Base-by-base conservation (phyloP, 2,888 invertebrate genomes). In the Ochlodes sylvanus region DNA sequence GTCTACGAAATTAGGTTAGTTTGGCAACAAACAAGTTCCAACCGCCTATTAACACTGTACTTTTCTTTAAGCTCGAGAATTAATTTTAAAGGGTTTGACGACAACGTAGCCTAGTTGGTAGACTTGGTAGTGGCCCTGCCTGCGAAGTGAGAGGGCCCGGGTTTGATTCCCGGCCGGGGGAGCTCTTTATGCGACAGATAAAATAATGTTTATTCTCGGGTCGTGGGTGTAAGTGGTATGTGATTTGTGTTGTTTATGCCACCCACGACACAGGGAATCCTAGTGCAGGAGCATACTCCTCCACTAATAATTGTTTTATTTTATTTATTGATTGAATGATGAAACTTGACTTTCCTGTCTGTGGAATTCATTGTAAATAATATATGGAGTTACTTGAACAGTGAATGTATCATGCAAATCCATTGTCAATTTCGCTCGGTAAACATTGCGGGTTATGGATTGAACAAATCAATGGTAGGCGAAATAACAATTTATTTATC, bases 401-500 rank as follows among this genome's bases (percentile, higher is more conserved):
- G 15, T 2, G 41, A 42, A 58, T 58, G 42, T 42, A 58, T 57
- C 57, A 58, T 47, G 34, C 17, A 50, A 61, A 17, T 15, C 52
- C 42, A 52, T 58, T 65, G 58, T 65, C 58, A 34, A 65, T 66
- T 44, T 54, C 42, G 19, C 38, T 17, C 32, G 54, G 66, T 54
- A 67, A 58, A 68, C 56, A 60, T 69, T 38, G 17, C 21, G 34
- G 44, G 61, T 55, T 55, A 60, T 55, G 44, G 21, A 67, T 61
- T 60, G 61, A 55, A 61, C 67, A 67, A 67, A 67, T 67, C 67
- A 67, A 55, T 67, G 67, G 44, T 7, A 55, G 61, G 60, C 14
- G 61, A 67, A 67, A 67, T 61, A 67, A 61, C 61, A 61, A 67
- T 61, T 73, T 75, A 73, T 77, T 75, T 75, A 73, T 74, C 73